phyloP scores from a whole-genome alignment of 2,113 vertebrate species.

The Poecile atricapillus region DNA sequence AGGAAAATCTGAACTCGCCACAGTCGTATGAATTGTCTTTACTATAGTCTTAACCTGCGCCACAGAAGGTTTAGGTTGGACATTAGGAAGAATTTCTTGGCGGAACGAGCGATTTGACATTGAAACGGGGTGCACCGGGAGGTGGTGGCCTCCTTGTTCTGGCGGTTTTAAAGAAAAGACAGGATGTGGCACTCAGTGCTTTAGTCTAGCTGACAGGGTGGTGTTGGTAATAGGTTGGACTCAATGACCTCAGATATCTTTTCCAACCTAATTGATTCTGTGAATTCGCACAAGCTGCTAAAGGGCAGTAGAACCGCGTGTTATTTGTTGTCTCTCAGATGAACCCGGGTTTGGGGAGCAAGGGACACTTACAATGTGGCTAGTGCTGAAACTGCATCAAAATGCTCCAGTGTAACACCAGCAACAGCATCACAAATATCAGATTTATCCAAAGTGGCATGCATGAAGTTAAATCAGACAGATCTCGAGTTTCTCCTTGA shows the following conservation, averaged over 20 bases:
- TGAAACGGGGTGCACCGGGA: not conserved
- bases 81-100: not conserved
- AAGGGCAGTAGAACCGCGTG: rapidly evolving
- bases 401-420: not conserved
- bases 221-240: not conserved
- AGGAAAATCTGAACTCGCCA: not conserved
- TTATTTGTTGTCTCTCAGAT: rapidly evolving
- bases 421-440: not conserved
- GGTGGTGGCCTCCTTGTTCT: not conserved
- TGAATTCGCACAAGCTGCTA: not conserved
- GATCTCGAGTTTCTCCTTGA: slow-evolving; percentile 31
- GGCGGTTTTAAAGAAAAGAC: not conserved
- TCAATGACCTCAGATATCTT: not conserved
- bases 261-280: not conserved
- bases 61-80: not conserved
- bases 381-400: not conserved
- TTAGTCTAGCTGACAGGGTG: not conserved
- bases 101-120: not conserved
- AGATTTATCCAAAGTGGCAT: not conserved
- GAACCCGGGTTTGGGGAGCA: not conserved
- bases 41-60: not conserved
- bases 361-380: not conserved
- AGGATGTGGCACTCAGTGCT: not conserved
- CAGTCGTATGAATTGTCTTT: not conserved
- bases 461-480: not conserved